A percentile compares a stretch with the other conserved stretches of the same genome.
Evolutionary conservation across 2,888 invertebrate species (phyloP).

Genomic region (Prosapia bicincta): DNA sequence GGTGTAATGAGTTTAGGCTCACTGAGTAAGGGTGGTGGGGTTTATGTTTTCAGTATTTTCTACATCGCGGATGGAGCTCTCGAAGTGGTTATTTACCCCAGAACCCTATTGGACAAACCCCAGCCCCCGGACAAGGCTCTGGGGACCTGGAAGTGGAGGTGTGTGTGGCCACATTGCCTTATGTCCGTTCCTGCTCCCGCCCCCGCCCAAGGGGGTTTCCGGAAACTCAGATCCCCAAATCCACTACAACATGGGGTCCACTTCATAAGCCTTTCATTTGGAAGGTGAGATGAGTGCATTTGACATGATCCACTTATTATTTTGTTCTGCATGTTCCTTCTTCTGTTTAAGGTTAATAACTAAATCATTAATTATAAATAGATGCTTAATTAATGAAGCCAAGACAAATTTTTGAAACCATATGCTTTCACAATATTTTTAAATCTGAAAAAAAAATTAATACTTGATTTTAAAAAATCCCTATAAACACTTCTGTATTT

Average conservation of each 20-base stretch:
- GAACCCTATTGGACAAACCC: constrained; percentile 41
- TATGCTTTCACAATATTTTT: too few species aligned
- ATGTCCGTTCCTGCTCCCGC: constrained; percentile 37
- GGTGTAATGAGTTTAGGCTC: not conserved
- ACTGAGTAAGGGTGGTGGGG: not conserved
- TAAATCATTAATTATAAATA: not conserved
- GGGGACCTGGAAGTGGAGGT: constrained; percentile 5
- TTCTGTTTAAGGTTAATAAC: not conserved
- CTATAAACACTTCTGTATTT: too few species aligned
- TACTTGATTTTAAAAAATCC: too few species aligned
- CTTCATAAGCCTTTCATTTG: constrained; percentile 61
- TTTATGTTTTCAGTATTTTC: constrained; percentile 43
- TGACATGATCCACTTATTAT: not conserved
- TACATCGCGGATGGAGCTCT: constrained; percentile 52
- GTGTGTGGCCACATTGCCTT: constrained; percentile 33
- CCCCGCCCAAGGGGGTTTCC: constrained; percentile 5
- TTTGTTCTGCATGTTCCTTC: not conserved
- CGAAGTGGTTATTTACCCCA: constrained; percentile 46
- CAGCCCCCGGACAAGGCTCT: not conserved
- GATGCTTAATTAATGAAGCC: too few species aligned
- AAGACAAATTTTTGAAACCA: too few species aligned
- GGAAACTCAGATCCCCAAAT: constrained; percentile 51
- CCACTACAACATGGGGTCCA: constrained; percentile 60
- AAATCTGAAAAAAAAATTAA: too few species aligned
- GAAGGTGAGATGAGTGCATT: constrained; percentile 52